Evolutionary conservation across 92 coral and sea anemone genomes (phyloP).

Genomic region (Plumapathes pennacea): DNA sequence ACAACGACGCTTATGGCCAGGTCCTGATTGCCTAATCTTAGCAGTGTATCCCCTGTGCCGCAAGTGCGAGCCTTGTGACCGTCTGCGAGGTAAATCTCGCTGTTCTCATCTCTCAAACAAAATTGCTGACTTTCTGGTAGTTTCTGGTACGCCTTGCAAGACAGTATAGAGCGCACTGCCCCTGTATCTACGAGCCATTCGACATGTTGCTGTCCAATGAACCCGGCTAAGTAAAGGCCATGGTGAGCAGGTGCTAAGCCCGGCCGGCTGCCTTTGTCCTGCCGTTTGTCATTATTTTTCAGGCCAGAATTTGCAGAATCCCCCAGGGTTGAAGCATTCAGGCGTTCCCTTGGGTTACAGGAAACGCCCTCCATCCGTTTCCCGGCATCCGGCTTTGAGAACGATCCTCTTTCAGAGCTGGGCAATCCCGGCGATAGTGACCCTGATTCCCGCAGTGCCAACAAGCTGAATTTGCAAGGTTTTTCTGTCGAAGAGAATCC

Average conservation of each 20-base stretch:
- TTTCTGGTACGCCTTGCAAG: constrained; percentile 17
- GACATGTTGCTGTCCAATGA: constrained; percentile 18
- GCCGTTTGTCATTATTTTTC: neutral
- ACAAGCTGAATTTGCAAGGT: neutral
- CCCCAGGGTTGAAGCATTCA: too few species aligned
- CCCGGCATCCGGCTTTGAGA: constrained; percentile 4
- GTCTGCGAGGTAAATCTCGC: constrained; percentile 25
- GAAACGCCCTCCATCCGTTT: constrained; percentile 28
- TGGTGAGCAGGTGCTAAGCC: neutral
- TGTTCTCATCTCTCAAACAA: neutral
- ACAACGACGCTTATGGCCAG: constrained; percentile 21
- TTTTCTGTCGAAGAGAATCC: too few species aligned
- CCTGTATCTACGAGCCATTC: constrained; percentile 44
- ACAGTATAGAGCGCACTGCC: constrained; percentile 41
- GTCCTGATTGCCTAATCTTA: constrained; percentile 27
- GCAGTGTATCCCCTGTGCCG: constrained; percentile 15
- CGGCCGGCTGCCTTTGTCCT: neutral
- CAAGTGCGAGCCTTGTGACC: constrained; percentile 20
- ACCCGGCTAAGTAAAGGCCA: constrained; percentile 43
- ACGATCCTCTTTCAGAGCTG: too few species aligned
- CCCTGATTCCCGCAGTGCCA: constrained; percentile 12
- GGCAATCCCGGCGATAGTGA: constrained; percentile 8
- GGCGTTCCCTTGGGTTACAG: constrained; percentile 24
- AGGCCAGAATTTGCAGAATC: constrained; percentile 2
- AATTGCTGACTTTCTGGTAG: constrained; percentile 12